A percentile compares a stretch with the other conserved stretches of the same genome.
These are phyloP conservation scores for Astropecten irregularis DNA, from an alignment of 53 echinoderm and acorn worm species.

Conservation along the genomic window DNA sequence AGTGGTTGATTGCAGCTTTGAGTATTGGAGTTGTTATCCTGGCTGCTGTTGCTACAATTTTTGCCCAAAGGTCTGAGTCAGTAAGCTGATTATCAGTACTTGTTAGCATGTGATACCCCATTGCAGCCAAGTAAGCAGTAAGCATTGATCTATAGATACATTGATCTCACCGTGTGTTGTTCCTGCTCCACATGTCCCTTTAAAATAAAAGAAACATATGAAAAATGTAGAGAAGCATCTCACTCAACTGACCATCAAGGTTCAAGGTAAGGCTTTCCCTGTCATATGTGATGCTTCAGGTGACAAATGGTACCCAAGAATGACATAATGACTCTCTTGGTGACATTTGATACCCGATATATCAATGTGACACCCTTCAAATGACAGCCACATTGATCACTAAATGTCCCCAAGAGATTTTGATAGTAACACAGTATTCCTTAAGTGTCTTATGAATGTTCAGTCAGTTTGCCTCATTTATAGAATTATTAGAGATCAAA, in stretches of 20 bases:
- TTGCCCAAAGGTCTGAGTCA: neutral
- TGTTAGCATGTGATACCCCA: neutral
- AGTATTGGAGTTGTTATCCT: slow-evolving; percentile 10
- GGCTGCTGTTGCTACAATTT: slow-evolving; percentile 20
- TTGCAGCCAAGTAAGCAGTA: neutral
- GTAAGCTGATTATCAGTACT: neutral
- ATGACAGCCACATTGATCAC: no score
- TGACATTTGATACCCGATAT: neutral
- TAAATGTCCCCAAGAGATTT: neutral
- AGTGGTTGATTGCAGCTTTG: slow-evolving; percentile 1
- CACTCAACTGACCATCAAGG: neutral
- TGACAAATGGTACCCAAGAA: neutral
- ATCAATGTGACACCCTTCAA: no score
- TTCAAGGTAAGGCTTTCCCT: neutral
- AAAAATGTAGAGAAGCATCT: neutral
- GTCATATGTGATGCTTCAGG: neutral
- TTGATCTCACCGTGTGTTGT: neutral
- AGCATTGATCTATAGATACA: neutral
- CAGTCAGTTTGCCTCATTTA: neutral
- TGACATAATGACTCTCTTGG: neutral
- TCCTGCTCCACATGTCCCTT: no score
- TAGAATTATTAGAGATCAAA: no score
- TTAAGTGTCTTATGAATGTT: neutral
- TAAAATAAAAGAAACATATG: neutral
- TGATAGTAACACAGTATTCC: neutral